Conservation (phyloP, 2,797 vertebrate genomes). For the Acrossocheilus wenchowensis region DNA sequence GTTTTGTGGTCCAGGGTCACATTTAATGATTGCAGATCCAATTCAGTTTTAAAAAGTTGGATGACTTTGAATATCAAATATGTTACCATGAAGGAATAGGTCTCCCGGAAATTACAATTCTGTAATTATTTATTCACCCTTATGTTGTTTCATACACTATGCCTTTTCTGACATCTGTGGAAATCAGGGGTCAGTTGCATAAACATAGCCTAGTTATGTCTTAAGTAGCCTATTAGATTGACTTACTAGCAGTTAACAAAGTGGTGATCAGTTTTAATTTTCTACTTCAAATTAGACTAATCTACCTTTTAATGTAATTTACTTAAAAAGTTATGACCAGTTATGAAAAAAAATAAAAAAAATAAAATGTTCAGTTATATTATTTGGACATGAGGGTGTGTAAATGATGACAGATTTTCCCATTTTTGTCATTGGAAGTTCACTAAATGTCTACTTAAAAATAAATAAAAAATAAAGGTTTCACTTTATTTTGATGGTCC, state of each 20-base stretch:
- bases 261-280: not conserved
- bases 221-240: not conserved
- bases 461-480: not conserved
- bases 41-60: not conserved
- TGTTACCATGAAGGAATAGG: not conserved
- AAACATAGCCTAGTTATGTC: not conserved
- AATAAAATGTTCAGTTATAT: no score
- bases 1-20: no score
- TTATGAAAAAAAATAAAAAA: not conserved
- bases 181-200: not conserved
- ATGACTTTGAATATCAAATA: not conserved
- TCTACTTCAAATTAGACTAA: not conserved
- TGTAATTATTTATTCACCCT: not conserved
- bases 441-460: no score
- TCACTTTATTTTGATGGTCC: no score
- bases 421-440: no score
- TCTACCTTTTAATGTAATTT: not conserved
- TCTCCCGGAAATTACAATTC: no score
- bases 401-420: no score
- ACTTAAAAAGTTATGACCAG: not conserved
- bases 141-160: not conserved
- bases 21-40: not conserved
- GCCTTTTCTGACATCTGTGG: not conserved
- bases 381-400: no score
- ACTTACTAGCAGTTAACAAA: not conserved